Evolutionary conservation across 2,888 invertebrate genomes (phyloP).

Genomic region (Rugalucina vietnamica): DNA sequence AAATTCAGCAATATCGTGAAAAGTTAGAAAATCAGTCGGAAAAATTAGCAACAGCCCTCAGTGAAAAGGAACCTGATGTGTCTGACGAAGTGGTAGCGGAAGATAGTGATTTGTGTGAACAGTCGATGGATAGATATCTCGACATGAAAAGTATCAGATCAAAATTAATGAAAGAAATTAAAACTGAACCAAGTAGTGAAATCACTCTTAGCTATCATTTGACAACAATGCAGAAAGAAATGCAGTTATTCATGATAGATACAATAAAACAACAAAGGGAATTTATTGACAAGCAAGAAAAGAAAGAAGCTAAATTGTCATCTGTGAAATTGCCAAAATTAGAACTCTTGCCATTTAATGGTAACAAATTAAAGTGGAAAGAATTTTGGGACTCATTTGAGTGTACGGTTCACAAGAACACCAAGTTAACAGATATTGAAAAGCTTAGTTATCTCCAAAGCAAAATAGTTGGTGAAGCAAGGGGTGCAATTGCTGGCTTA

Average conservation of each 20-base stretch:
- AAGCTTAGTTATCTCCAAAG: slow-evolving; percentile 21
- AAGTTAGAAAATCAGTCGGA: slow-evolving; percentile 20
- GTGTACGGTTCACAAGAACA: slow-evolving; percentile 33
- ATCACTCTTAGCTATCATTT: neutral
- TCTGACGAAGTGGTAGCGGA: neutral
- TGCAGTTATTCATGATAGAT: slow-evolving; percentile 6
- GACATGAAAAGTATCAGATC: neutral
- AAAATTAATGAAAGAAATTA: neutral
- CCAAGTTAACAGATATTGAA: slow-evolving; percentile 12
- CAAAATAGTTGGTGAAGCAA: slow-evolving; percentile 21
- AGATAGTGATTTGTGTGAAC: neutral
- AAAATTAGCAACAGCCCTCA: neutral
- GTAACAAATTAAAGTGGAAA: slow-evolving; percentile 19
- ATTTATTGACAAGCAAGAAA: neutral
- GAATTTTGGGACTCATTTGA: slow-evolving; percentile 40
- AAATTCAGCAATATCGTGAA: slow-evolving; percentile 23
- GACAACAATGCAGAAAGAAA: neutral
- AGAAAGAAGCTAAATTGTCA: neutral
- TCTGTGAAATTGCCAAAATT: slow-evolving; percentile 36
- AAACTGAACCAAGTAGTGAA: neutral
- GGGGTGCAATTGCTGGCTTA: slow-evolving; percentile 22
- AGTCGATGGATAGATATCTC: neutral
- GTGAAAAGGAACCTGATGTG: neutral
- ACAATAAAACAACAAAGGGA: neutral
- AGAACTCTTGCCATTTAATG: slow-evolving; percentile 20